A percentile compares a stretch with the other conserved stretches of the same genome.
Evolutionary conservation across 2,888 invertebrate genomes (phyloP).

Genomic region (Eristalis intricaria): DNA sequence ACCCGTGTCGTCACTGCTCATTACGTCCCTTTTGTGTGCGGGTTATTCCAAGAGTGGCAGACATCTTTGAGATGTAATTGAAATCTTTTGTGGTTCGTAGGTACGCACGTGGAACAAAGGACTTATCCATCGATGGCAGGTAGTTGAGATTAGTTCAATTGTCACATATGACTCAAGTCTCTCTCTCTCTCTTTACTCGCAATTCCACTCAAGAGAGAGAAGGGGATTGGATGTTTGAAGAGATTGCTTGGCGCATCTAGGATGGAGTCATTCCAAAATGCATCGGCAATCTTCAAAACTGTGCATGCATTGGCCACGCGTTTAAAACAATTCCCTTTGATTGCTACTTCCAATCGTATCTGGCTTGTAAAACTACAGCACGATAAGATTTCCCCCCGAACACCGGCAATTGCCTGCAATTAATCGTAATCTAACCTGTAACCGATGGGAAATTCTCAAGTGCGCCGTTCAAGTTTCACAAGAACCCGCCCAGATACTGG

Average conservation of each 20-base stretch:
- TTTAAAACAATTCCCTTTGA: background rate
- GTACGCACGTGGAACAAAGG: background rate
- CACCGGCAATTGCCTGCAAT: background rate
- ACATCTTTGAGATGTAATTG: background rate
- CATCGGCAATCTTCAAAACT: background rate
- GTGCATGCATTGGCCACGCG: slow-evolving; percentile 1
- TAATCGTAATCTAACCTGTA: background rate
- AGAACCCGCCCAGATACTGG: background rate
- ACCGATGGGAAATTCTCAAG: background rate
- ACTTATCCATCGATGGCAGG: background rate
- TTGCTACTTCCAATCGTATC: slow-evolving; percentile 21
- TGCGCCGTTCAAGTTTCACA: background rate
- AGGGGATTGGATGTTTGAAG: too few species aligned
- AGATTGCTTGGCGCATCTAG: too few species aligned
- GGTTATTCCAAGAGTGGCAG: background rate
- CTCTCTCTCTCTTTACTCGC: too few species aligned
- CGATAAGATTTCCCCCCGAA: slow-evolving; percentile 11
- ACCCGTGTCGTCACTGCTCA: background rate
- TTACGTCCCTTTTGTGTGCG: background rate
- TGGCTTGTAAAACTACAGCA: slow-evolving; percentile 11
- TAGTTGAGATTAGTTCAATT: background rate
- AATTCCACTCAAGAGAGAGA: too few species aligned
- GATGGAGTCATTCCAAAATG: too few species aligned
- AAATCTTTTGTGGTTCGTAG: background rate
- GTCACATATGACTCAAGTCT: too few species aligned